These are phyloP conservation scores for Hydractinia symbiolongicarpus DNA, from an alignment of 30 jellyfish, hydroid and myxozoan genomes.

Conservation along the genomic window DNA sequence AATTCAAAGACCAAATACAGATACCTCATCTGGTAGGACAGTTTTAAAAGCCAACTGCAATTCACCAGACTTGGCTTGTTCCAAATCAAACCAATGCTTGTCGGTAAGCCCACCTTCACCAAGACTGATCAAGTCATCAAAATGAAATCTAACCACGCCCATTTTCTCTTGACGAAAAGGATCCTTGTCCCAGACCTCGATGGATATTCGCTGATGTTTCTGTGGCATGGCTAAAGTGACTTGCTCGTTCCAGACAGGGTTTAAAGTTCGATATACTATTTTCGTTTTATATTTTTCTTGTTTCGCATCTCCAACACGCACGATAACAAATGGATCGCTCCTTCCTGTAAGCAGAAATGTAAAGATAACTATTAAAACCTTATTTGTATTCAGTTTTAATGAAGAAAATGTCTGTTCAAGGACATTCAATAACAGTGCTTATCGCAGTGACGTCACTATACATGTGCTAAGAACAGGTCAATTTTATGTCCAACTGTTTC, in stretches of 20 bases:
- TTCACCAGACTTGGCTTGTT: slow-evolving; percentile 72
- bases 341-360: slow-evolving; percentile 46
- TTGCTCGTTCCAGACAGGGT: slow-evolving; percentile 98
- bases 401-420: neutral
- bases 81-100: slow-evolving; percentile 76
- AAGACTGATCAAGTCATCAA: slow-evolving; percentile 40
- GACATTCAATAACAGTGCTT: no score
- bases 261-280: slow-evolving; percentile 75
- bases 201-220: slow-evolving; percentile 57
- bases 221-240: slow-evolving; percentile 97
- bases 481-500: no score
- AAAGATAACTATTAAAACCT: neutral
- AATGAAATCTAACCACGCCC: slow-evolving; percentile 65
- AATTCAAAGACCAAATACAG: neutral
- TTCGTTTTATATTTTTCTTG: slow-evolving; percentile 75
- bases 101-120: slow-evolving; percentile 42
- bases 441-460: no score
- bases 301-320: slow-evolving; percentile 75
- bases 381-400: neutral
- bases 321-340: slow-evolving; percentile 89
- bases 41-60: slow-evolving; percentile 58
- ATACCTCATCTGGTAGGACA: slow-evolving; percentile 42
- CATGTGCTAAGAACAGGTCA: no score
- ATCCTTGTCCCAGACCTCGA: slow-evolving; percentile 95
- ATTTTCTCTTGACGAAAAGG: slow-evolving; percentile 91